Percentiles rank a stretch among this genome's conserved stretches.
Conservation (phyloP, 2,888 invertebrate species). For the Rambutsinella grinnellia region DNA sequence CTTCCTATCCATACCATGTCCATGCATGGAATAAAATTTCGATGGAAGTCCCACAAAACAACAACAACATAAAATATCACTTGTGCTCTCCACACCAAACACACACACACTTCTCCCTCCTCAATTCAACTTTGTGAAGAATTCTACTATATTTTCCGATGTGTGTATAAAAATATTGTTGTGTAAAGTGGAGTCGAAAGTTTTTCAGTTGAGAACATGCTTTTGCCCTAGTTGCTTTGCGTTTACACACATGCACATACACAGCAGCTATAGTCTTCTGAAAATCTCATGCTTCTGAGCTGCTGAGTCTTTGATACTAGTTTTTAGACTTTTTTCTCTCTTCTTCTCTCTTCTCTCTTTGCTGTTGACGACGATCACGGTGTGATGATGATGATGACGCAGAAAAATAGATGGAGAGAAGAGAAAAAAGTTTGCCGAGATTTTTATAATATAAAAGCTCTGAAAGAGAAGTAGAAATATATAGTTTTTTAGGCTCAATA, state of each 20-base stretch:
- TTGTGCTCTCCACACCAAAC: conserved; percentile 4
- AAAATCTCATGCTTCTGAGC: conserved; percentile 15
- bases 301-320: not conserved
- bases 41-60: conserved; percentile 34
- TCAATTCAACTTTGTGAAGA: not conserved
- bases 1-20: conserved; percentile 55
- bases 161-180: not conserved
- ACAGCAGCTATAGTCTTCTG: not conserved
- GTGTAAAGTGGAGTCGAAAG: not conserved
- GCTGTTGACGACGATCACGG: conserved; percentile 22
- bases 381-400: conserved; percentile 48
- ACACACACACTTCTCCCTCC: no score
- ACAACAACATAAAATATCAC: conserved; percentile 27
- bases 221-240: conserved; percentile 54
- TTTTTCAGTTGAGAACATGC: conserved; percentile 5
- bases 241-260: not conserved
- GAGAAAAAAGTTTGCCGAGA: conserved; percentile 27
- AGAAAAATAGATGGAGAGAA: conserved; percentile 38
- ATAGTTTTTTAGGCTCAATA: not conserved
- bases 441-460: conserved; percentile 36
- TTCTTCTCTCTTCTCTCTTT: conserved; percentile 19
- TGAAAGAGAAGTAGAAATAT: conserved; percentile 15
- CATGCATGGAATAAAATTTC: conserved; percentile 57
- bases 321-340: conserved; percentile 8
- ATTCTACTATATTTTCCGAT: not conserved